These are phyloP conservation scores for Hippocampus mohnikei DNA, from an alignment of 2,113 vertebrate genomes.

Conservation along the genomic window DNA sequence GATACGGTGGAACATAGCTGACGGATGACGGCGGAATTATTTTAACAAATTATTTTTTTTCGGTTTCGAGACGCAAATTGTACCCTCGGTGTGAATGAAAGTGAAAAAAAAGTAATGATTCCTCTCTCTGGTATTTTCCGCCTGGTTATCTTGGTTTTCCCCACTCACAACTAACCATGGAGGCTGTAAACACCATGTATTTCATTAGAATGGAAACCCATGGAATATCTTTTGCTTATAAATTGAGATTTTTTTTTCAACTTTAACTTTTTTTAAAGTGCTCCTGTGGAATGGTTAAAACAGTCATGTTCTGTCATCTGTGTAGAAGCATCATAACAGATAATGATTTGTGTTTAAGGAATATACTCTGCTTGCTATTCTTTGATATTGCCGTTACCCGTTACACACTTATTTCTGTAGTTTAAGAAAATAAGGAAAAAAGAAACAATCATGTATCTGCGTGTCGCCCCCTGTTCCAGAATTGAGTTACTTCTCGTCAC, in stretches of 20 bases:
- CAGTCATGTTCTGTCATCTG: background rate
- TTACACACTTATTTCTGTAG: background rate
- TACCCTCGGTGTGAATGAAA: too few relatives aligned
- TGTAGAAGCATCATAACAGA: background rate
- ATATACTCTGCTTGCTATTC: too few relatives aligned
- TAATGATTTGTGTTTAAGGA: background rate
- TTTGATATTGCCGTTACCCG: background rate
- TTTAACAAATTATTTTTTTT: background rate
- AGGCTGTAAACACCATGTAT: background rate
- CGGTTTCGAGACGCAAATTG: background rate
- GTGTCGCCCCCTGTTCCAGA: background rate
- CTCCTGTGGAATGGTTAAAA: background rate
- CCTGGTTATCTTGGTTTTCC: background rate
- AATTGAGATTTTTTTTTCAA: too few relatives aligned
- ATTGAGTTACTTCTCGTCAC: conserved; percentile 29
- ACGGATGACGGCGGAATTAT: background rate
- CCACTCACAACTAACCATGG: background rate
- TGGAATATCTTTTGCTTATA: too few relatives aligned
- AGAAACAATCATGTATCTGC: background rate
- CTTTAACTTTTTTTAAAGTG: too few relatives aligned
- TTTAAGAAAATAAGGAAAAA: background rate
- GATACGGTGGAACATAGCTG: background rate
- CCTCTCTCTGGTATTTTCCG: background rate
- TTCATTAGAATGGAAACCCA: background rate
- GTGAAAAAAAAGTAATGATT: background rate